Evolutionary conservation across 2,113 vertebrate genomes (phyloP), one percentile per base, ranked within the genome.

Genomic region (Camelus bactrianus): DNA sequence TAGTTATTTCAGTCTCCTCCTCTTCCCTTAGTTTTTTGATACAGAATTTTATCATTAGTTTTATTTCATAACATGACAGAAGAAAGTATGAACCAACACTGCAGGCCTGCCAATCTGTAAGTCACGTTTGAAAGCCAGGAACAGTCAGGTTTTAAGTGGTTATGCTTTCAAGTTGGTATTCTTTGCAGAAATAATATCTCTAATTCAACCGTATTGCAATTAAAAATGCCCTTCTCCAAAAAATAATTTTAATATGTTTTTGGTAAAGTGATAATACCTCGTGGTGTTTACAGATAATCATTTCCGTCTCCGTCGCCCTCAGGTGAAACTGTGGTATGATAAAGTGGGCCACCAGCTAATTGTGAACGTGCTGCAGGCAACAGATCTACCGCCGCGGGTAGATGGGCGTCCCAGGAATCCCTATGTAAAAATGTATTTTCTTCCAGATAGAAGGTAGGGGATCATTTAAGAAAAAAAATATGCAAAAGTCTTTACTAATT

Each of bases 401-500:
- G 99, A 99, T 72, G 99, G 99, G 62, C 99, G 99, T 72, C 99
- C 99, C 65, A 99, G 99, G 81, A 99, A 99, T 98, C 99, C 99
- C 48, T 99, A 99, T 95, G 99, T 99, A 96, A 99, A 99, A 98
- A 99, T 99, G 99, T 99, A 99, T 98, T 99, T 99, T 98, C 99
- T 99, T 97, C 99, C 99, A 82, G 99, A 99, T 95, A 98, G 99
- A 98, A 99, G 99, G 99, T 99, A 98, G 54, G 81, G 16, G 56
- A 92, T 80, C 30, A 81, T 77, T 96, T 89, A 50, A 28, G 64
- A 46, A 70, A 86, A 70, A 86, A 89, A 56, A 12, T 88, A 35
- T 69, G 22, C 3, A 75, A 73, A 79, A n/a, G 38, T 93, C 6
- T 73, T 8, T 83, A 32, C 6, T 70, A 77, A 64, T n/a, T 26